A percentile compares a stretch with the other conserved stretches of the same genome.
Evolutionary conservation across 64 coral and sea anemone species (phyloP).

Genomic region (Montipora cactus): DNA sequence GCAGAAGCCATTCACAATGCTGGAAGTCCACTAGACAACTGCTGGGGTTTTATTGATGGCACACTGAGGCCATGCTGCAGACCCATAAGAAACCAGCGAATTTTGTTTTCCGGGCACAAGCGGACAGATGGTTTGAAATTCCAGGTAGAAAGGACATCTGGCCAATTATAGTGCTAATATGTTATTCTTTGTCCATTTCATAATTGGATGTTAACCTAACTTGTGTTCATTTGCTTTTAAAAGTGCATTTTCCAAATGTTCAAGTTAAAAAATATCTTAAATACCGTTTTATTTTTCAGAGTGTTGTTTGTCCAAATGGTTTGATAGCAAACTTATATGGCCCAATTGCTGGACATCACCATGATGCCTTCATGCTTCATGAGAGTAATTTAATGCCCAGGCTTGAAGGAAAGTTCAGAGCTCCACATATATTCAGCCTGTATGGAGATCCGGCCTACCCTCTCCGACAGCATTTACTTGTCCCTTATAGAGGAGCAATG

Average conservation of each 20-base stretch:
- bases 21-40: no score
- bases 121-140: neutral
- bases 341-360: slow-evolving; percentile 64
- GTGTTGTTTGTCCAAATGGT: slow-evolving; percentile 21
- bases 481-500: slow-evolving; percentile 67
- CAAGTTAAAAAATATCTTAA: no score
- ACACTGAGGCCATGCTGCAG: no score
- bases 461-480: slow-evolving; percentile 69
- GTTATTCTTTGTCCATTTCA: no score
- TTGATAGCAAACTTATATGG: slow-evolving; percentile 73
- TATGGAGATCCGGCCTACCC: slow-evolving; percentile 85
- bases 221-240: no score
- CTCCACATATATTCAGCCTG: slow-evolving; percentile 60
- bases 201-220: no score
- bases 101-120: neutral
- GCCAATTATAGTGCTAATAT: no score
- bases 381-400: slow-evolving; percentile 71
- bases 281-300: no score
- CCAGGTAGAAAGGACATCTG: neutral
- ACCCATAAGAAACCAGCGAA: no score
- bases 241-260: no score
- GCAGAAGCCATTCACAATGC: no score
- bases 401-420: slow-evolving; percentile 79
- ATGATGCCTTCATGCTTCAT: slow-evolving; percentile 80
- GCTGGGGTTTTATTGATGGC: no score